Conservation (phyloP, 2,797 vertebrate genomes). For the Neoniphon sammara region DNA sequence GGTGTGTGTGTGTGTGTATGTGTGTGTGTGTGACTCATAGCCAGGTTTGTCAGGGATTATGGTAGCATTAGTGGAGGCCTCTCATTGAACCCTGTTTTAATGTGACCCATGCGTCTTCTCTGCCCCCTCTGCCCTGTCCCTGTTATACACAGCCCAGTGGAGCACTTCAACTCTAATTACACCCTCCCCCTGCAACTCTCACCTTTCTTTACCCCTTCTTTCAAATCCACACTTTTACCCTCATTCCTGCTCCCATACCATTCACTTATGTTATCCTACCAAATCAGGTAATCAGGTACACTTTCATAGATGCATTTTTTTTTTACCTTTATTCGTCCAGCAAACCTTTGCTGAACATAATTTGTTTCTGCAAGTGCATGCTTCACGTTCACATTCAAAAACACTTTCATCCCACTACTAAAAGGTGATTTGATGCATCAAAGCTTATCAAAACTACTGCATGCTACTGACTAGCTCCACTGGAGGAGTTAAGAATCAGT, state of each 20-base stretch:
- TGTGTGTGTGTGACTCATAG: conserved; percentile 36
- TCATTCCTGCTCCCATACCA: conserved; percentile 46
- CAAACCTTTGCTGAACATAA: conserved; percentile 6
- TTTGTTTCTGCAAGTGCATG: conserved; percentile 4
- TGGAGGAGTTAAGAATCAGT: not conserved
- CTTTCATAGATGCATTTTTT: conserved; percentile 9
- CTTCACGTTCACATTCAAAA: conserved; percentile 29
- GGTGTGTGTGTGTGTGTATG: conserved; percentile 22
- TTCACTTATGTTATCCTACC: conserved; percentile 21
- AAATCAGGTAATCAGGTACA: conserved; percentile 39
- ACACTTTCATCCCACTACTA: not conserved
- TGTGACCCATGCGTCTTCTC: conserved; percentile 71
- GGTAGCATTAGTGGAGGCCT: conserved; percentile 72
- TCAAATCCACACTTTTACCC: conserved; percentile 25
- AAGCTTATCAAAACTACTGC: not conserved
- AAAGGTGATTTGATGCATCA: conserved; percentile 9
- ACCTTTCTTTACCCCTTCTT: conserved; percentile 26
- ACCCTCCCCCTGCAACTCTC: conserved; percentile 31
- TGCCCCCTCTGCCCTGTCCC: conserved; percentile 54
- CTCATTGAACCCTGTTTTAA: conserved; percentile 78
- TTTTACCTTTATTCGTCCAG: conserved; percentile 31
- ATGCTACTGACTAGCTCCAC: not conserved
- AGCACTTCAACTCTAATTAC: conserved; percentile 64
- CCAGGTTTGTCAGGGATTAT: conserved; percentile 68
- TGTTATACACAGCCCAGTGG: conserved; percentile 69